Base-by-base conservation (phyloP, 2,888 invertebrate genomes). In the Priapulus caudatus region DNA sequence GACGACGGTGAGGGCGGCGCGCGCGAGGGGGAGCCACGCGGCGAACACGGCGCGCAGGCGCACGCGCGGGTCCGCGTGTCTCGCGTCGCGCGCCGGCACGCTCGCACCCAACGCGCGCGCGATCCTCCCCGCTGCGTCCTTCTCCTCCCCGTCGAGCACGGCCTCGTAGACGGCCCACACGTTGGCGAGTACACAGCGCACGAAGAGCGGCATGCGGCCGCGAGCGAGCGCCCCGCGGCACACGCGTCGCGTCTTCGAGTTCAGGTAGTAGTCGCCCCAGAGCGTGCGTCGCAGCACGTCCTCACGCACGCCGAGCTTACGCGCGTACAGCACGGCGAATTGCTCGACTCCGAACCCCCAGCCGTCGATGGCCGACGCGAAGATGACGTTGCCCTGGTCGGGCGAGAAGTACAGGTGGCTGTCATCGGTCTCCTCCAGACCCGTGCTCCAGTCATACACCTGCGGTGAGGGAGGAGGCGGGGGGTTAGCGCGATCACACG, bases 251-350 rank as follows among this genome's bases (percentile, higher is more conserved):
- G 81, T 80, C 73, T 91, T 92, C 1, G 79, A 69, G 66, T 89
- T 86, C 45, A 90, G 77, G 68, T 85, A 97, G 72, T 79, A 92
- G 72, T 97, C 92, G 48, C 95, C 91, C 95, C 95, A 97, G 1
- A 97, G 73, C 0, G 87, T 87, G 70, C 82, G 81, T 52, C 78
- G 77, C 18, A 97, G 72, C 18, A 84, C 76, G 19, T 80, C 78
- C 55, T 80, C 79, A 61, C 81, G 82, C 20, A 88, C 79, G 46
- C 83, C 84, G 53, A 86, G 73, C 73, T 85, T 86, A 15, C 77
- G 72, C 0, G 83, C 78, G 65, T 83, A 87, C 43, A 88, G 75
- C 62, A 77, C 77, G 1, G 88, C 86, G 76, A 95, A 95, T 63
- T 88, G 83, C 23, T 78, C 76, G 1, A 85, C 76, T 10, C 75